Conservation (phyloP, 2,888 invertebrate genomes). For the Troilus luridus region DNA sequence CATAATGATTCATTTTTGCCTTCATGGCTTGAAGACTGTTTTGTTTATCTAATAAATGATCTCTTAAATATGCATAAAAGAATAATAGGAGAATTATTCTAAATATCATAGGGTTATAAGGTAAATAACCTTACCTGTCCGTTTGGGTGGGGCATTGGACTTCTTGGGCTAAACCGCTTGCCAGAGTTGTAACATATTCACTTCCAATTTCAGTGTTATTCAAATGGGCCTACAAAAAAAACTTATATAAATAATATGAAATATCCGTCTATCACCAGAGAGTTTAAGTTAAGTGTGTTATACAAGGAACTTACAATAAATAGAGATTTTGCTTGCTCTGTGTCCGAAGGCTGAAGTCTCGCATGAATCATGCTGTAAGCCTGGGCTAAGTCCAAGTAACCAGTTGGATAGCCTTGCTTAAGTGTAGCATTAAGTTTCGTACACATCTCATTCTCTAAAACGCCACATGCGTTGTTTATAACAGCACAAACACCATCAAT, state of each 20-base stretch:
- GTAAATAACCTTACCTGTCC: constrained; percentile 69
- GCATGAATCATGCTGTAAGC: constrained; percentile 89
- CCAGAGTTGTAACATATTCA: constrained; percentile 90
- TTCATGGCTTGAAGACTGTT: neutral
- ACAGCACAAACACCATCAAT: constrained; percentile 97
- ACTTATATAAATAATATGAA: too few relatives aligned
- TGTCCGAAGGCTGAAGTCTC: constrained; percentile 79
- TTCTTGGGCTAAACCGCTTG: constrained; percentile 81
- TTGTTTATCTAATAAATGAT: neutral
- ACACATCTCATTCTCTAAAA: constrained; percentile 88
- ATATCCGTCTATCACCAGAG: constrained; percentile 45
- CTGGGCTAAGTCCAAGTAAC: constrained; percentile 83
- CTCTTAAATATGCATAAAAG: neutral
- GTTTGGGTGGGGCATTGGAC: constrained; percentile 76
- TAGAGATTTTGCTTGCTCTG: constrained; percentile 81
- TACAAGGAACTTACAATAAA: constrained; percentile 77
- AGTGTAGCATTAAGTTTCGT: constrained; percentile 81
- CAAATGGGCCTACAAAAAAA: constrained; percentile 69
- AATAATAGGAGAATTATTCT: neutral
- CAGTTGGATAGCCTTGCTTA: constrained; percentile 84
- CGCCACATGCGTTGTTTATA: constrained; percentile 91
- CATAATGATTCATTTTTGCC: neutral
- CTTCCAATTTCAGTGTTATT: constrained; percentile 94
- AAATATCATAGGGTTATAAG: neutral
- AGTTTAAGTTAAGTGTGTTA: neutral